Evolutionary conservation across 2,797 vertebrate genomes (phyloP).

Genomic region (Phalloptychus januarius): DNA sequence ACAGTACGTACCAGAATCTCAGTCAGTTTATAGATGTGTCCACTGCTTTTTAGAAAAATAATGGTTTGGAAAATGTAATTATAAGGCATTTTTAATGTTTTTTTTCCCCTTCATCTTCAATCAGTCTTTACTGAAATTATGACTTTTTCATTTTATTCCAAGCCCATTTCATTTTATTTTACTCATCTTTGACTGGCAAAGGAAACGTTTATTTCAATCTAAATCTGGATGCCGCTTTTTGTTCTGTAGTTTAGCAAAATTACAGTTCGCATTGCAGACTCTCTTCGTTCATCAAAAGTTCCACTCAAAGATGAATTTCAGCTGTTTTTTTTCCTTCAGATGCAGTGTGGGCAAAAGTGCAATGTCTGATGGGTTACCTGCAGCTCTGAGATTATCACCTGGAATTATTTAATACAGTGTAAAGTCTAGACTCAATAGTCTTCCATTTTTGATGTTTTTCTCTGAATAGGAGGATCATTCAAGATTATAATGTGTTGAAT

Average conservation of each 20-base stretch:
- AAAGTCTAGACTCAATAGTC: neutral
- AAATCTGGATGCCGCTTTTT: conserved; percentile 1
- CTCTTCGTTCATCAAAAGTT: neutral
- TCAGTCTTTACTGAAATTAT: conserved; percentile 6
- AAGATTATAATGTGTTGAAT: neutral
- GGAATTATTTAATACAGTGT: neutral
- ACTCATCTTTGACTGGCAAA: neutral
- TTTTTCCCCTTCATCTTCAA: neutral
- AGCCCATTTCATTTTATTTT: neutral
- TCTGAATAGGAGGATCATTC: neutral
- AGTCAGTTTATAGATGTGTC: neutral
- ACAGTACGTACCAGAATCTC: neutral
- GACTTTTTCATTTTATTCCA: conserved; percentile 3
- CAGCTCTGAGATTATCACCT: neutral
- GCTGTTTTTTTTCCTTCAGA: neutral
- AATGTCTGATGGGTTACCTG: neutral
- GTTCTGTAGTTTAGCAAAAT: neutral
- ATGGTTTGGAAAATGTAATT: neutral
- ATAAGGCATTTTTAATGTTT: neutral
- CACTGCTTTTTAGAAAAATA: neutral
- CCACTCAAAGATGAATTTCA: neutral
- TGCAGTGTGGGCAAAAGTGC: neutral
- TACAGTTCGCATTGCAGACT: neutral
- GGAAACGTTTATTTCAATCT: neutral
- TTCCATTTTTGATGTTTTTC: neutral